Evolutionary conservation across 2,113 vertebrate species (phyloP).

Genomic region (Zootoca vivipara): DNA sequence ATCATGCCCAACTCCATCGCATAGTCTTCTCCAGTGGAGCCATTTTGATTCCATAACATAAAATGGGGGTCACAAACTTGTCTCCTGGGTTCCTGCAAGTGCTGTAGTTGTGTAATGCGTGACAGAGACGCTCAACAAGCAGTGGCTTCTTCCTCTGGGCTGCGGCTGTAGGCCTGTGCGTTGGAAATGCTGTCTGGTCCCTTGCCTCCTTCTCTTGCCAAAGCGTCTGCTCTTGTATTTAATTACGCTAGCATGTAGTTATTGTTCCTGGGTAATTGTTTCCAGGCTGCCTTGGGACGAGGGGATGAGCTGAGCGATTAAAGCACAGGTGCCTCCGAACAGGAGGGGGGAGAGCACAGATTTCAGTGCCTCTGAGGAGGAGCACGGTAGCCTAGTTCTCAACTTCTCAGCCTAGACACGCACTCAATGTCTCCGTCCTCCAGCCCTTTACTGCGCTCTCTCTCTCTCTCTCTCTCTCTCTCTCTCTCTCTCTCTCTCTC

Average conservation of each 20-base stretch:
- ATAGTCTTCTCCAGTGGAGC: neutral
- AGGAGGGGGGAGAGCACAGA: neutral
- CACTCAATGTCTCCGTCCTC: neutral
- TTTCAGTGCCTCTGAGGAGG: neutral
- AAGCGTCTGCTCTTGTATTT: neutral
- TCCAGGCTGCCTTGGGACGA: slow-evolving; percentile 6
- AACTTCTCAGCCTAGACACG: neutral
- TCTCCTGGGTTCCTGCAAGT: neutral
- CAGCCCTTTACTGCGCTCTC: neutral
- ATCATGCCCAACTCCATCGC: neutral
- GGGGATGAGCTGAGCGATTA: neutral
- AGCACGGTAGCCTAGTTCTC: neutral
- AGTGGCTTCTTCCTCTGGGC: neutral
- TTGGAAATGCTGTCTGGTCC: neutral
- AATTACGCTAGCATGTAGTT: neutral
- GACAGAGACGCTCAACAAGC: neutral
- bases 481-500: neutral
- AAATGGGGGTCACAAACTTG: neutral
- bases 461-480: neutral
- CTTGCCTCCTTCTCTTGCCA: slow-evolving; percentile 7
- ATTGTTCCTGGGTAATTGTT: neutral
- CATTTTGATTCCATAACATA: neutral
- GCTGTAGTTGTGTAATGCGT: neutral
- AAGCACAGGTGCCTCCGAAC: neutral
- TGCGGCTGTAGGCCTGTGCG: neutral